Conservation (phyloP, 2,797 vertebrate genomes). For the Leptatherina wallacei region DNA sequence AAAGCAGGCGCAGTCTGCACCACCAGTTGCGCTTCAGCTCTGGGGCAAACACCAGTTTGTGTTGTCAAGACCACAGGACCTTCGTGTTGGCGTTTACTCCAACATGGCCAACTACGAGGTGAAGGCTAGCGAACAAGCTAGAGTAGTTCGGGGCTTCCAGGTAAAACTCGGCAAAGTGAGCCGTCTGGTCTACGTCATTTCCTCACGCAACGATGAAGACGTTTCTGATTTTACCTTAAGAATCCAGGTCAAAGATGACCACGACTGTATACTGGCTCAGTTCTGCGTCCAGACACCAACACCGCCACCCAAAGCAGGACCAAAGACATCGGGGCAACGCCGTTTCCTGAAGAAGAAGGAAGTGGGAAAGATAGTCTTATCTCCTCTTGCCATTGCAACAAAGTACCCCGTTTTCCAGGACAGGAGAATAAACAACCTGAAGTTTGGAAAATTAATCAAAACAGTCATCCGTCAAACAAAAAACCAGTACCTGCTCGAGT, state of each 20-base stretch:
- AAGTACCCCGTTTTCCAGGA: constrained; percentile 95
- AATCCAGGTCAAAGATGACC: constrained; percentile 92
- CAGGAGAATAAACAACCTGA: constrained; percentile 87
- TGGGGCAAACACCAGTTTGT: constrained; percentile 97
- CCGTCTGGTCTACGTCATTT: constrained; percentile 89
- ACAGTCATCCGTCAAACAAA: constrained; percentile 94
- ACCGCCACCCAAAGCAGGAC: constrained; percentile 89
- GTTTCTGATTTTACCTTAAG: constrained; percentile 92
- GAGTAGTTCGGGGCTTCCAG: constrained; percentile 91
- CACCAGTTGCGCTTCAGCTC: constrained; percentile 91
- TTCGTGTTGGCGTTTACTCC: constrained; percentile 91
- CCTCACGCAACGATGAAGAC: constrained; percentile 84
- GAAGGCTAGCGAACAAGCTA: constrained; percentile 86
- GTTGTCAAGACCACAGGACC: constrained; percentile 89
- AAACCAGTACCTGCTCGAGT: constrained; percentile 94
- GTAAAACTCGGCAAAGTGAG: constrained; percentile 95
- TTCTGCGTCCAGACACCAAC: constrained; percentile 95
- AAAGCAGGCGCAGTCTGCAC: constrained; percentile 81
- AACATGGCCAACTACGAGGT: constrained; percentile 95
- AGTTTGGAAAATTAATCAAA: constrained; percentile 94
- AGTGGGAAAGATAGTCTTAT: constrained; percentile 91
- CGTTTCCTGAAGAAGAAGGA: constrained; percentile 97
- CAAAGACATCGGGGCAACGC: constrained; percentile 87
- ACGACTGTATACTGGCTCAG: constrained; percentile 89
- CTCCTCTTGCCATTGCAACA: constrained; percentile 87